Evolutionary conservation across 1,140 invertebrate species (phyloP).

Genomic region (Lepidostoma basale): DNA sequence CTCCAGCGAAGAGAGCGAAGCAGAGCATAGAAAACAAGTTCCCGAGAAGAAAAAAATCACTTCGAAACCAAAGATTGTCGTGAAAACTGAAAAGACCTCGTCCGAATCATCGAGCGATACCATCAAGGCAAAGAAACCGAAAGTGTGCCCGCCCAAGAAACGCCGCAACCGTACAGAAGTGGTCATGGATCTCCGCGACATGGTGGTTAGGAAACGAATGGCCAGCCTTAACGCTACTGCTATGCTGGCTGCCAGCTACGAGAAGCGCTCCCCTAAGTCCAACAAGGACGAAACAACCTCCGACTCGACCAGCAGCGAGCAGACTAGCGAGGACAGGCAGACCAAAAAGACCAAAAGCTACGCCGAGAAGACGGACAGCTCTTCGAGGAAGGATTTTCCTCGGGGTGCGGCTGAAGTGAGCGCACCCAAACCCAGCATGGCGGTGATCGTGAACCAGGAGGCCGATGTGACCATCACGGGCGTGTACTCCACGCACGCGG

Average conservation of each 20-base stretch:
- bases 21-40: conserved; percentile 54
- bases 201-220: conserved; percentile 89
- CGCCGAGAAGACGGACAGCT: conserved; percentile 29
- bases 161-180: conserved; percentile 66
- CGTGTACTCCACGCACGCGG: conserved; percentile 75
- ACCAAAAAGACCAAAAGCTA: conserved; percentile 36
- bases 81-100: conserved; percentile 56
- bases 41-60: conserved; percentile 55
- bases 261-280: conserved; percentile 69
- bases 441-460: conserved; percentile 79
- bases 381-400: conserved; percentile 52
- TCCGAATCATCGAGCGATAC: conserved; percentile 34
- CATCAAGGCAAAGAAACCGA: conserved; percentile 43
- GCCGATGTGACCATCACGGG: conserved; percentile 86
- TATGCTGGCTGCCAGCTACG: conserved; percentile 89
- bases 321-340: conserved; percentile 55
- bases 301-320: conserved; percentile 61
- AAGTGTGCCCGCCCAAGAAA: conserved; percentile 55
- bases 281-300: conserved; percentile 61
- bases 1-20: conserved; percentile 60
- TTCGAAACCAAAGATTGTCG: conserved; percentile 47
- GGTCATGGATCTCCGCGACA: conserved; percentile 84
- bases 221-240: conserved; percentile 91
- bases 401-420: conserved; percentile 62
- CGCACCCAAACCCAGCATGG: conserved; percentile 66